Conservation (phyloP, 2,113 vertebrate genomes). For the Haemorhous mexicanus region DNA sequence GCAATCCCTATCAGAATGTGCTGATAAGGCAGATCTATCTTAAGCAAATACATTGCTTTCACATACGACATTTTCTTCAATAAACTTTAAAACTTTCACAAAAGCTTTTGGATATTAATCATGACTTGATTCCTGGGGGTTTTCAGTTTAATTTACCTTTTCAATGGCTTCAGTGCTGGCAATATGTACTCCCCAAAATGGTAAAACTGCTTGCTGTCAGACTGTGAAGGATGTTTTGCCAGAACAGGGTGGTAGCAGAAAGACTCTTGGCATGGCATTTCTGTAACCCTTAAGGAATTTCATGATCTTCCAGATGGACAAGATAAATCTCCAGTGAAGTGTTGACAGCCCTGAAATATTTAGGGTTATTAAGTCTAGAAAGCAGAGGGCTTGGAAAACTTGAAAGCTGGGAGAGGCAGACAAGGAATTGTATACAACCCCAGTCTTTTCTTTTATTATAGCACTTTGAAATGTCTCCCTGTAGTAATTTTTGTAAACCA, state of each 20-base stretch:
- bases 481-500: not conserved
- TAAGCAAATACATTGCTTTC: not conserved
- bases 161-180: not conserved
- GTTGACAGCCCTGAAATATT: conserved; percentile 11
- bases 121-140: not conserved
- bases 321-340: not conserved
- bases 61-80: not conserved
- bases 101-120: not conserved
- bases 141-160: not conserved
- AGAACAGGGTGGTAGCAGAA: not conserved
- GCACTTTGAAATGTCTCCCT: not conserved
- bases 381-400: not conserved
- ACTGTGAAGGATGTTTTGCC: not conserved
- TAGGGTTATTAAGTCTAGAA: conserved; percentile 31
- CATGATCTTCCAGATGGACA: conserved; percentile 3
- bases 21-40: not conserved
- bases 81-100: not conserved
- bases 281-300: not conserved
- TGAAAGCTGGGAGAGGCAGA: not conserved
- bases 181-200: not conserved
- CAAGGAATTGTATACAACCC: not conserved
- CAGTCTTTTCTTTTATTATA: not conserved
- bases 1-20: not conserved
- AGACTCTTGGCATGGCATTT: not conserved
- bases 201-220: not conserved